phyloP scores from a whole-genome alignment of 2,113 vertebrate genomes.

The Leptosomus discolor region DNA sequence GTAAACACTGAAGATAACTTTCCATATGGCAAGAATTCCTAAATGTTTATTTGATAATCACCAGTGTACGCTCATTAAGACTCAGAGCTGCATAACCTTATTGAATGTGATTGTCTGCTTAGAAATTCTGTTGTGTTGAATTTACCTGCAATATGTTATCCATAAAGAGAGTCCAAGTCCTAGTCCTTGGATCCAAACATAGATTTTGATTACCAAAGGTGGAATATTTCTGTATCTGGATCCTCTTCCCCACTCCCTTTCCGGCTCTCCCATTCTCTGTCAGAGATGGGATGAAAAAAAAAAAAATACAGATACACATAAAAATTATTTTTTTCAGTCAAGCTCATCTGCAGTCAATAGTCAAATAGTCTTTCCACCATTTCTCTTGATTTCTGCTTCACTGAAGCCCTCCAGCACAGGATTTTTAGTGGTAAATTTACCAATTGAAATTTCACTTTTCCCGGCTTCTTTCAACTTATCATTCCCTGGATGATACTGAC shows the following conservation, averaged over 20 bases:
- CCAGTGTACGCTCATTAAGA: slow-evolving; percentile 3
- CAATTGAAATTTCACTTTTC: background rate
- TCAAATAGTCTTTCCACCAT: background rate
- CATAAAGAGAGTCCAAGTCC: background rate
- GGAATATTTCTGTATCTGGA: background rate
- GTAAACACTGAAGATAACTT: slow-evolving; percentile 15
- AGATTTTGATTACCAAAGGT: background rate
- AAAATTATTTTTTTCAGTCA: background rate
- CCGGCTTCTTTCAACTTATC: background rate
- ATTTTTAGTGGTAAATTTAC: background rate
- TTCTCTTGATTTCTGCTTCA: background rate
- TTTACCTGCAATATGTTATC: background rate
- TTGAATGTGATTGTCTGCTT: background rate
- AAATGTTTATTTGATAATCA: slow-evolving; percentile 35
- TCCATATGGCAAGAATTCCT: slow-evolving; percentile 55
- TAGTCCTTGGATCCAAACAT: background rate
- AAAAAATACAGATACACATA: background rate
- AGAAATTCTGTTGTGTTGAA: background rate
- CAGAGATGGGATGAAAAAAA: background rate
- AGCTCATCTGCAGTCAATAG: background rate
- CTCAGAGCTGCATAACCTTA: background rate
- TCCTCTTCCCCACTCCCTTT: fast-evolving
- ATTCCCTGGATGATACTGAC: background rate
- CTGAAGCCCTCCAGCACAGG: background rate
- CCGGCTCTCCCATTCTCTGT: background rate